A percentile compares a stretch with the other conserved stretches of the same genome.
Evolutionary conservation across 2,797 vertebrate genomes (phyloP).

Genomic region (Lutjanus campechanus): DNA sequence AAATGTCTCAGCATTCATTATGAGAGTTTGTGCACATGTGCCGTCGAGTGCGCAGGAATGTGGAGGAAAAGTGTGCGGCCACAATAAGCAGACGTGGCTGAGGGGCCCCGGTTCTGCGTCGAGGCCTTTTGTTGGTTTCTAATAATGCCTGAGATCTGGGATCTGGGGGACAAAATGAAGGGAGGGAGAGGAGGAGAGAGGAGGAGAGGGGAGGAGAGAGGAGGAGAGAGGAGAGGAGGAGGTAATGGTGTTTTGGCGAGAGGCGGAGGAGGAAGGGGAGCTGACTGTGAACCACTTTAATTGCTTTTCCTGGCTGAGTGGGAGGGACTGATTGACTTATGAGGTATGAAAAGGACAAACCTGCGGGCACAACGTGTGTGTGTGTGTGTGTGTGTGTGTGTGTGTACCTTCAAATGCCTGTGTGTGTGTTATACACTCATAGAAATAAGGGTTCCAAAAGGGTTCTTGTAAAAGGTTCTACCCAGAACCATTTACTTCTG

Average conservation of each 20-base stretch:
- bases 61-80: constrained; percentile 17
- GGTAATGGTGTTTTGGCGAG: constrained; percentile 15
- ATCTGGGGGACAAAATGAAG: constrained; percentile 23
- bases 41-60: constrained; percentile 21
- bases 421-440: constrained; percentile 18
- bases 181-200: constrained; percentile 5
- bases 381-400: constrained; percentile 6
- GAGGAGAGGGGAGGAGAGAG: not conserved
- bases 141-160: constrained; percentile 44
- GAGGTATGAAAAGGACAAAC: constrained; percentile 62
- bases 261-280: not conserved
- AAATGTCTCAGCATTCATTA: not conserved
- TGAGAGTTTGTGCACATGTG: constrained; percentile 10
- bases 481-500: no score
- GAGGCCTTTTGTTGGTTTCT: constrained; percentile 35
- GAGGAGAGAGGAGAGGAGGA: not conserved
- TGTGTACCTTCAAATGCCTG: not conserved
- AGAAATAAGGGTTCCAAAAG: no score
- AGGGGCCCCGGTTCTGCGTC: constrained; percentile 19
- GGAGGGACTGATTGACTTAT: constrained; percentile 68
- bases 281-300: constrained; percentile 59
- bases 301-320: constrained; percentile 70
- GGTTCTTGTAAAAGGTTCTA: no score
- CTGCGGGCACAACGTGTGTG: constrained; percentile 31
- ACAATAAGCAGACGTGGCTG: constrained; percentile 38